phyloP scores from a whole-genome alignment of 2,113 vertebrate species.

The Syrmaticus mikado region DNA sequence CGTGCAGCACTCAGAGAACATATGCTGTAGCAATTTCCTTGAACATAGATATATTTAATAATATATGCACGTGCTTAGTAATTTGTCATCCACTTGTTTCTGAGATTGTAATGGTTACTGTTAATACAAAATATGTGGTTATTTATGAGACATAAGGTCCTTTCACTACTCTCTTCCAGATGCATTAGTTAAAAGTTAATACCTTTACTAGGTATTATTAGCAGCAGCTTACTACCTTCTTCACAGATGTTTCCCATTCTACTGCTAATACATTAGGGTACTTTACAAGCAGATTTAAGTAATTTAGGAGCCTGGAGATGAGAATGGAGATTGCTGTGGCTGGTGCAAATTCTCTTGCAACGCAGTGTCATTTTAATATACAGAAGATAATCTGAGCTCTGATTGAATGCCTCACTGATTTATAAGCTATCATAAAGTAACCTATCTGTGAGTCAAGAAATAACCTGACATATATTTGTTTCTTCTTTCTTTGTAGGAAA shows the following conservation, averaged over 20 bases:
- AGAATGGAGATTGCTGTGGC: rapidly evolving
- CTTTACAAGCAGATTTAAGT: background rate
- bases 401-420: background rate
- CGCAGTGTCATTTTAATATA: background rate
- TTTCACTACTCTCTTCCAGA: background rate
- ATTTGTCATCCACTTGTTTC: background rate
- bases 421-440: background rate
- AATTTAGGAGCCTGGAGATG: background rate
- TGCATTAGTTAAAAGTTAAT: background rate
- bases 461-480: background rate
- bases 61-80: too few relatives aligned
- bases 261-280: background rate
- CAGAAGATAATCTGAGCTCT: background rate
- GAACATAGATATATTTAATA: background rate
- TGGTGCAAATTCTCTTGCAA: background rate
- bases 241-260: background rate
- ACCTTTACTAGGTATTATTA: background rate
- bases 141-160: background rate
- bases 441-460: background rate
- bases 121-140: background rate
- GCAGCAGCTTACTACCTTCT: background rate
- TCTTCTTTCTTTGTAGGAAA: background rate
- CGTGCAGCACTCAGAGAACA: background rate
- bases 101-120: background rate
- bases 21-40: background rate